A percentile compares a stretch with the other conserved stretches of the same genome.
Conservation (phyloP, 2,113 vertebrate genomes). For the Condylura cristata region DNA sequence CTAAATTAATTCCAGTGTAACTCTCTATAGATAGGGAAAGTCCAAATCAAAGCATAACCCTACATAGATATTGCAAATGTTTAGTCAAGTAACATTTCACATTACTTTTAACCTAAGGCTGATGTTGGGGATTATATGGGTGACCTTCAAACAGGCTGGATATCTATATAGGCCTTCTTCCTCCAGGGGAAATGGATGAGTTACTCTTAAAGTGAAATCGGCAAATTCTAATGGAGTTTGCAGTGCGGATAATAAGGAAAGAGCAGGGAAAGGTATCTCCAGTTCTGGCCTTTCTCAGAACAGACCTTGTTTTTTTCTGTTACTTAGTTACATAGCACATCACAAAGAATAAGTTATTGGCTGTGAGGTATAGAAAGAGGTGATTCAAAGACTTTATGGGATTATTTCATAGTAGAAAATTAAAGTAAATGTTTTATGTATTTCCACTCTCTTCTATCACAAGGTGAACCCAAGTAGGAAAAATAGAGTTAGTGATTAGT, state of each 20-base stretch:
- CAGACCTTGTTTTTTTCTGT: background rate
- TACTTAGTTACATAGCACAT: background rate
- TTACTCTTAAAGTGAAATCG: background rate
- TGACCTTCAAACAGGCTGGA: background rate
- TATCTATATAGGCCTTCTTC: background rate
- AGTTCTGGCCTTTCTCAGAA: background rate
- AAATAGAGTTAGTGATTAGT: background rate
- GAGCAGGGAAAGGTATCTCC: no score
- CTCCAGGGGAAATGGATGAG: background rate
- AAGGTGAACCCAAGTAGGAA: background rate
- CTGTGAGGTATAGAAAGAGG: background rate
- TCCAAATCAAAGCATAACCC: background rate
- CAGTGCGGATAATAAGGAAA: background rate
- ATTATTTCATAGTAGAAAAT: constrained; percentile 37
- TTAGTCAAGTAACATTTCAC: background rate
- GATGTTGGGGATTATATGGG: background rate
- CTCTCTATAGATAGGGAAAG: background rate
- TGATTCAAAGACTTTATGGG: background rate
- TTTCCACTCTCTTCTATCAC: background rate
- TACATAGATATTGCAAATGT: background rate
- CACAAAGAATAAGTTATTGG: background rate
- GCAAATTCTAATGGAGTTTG: background rate
- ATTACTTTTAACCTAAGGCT: background rate
- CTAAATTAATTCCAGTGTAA: background rate
- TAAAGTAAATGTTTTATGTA: background rate